Evolutionary conservation across 2,797 vertebrate species (phyloP), one percentile per base, ranked within the genome.

Genomic region (Cryptoprocta ferox): DNA sequence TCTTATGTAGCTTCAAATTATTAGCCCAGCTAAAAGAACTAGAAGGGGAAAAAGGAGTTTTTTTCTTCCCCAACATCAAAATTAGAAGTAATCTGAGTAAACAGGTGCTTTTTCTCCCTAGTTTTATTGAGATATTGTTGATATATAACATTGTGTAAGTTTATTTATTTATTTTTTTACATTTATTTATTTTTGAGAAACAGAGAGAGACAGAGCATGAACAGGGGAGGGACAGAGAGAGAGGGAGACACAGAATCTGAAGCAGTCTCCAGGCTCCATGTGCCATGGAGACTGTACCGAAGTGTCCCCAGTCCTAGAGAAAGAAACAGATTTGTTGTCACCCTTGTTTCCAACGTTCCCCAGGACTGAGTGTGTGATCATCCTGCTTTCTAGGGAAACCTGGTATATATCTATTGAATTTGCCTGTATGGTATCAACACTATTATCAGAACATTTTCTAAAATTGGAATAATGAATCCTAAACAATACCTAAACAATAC

Each of bases 361-460:
- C 15, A 37, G 2, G 18, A n/a, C 11, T n/a, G 14, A 75, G 26
- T 16, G 39, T 45, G 12, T 37, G 39, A 39, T 30, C 30, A 13
- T 45, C 14, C 65, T 39, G 24, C 14, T 5, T 73, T 61, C 30
- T 24, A 9, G 2, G 10, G 2, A 65, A 42, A 86, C 11, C 21
- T 37, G 28, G 35, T 56, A 37, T 0, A 28, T 0, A 19, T 0
- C 1, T 56, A 18, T 24, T 65, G 13, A 45, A 80, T 21, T 39
- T 35, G 1, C 11, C 18, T 24, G 19, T n/a, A 81, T 63, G 53
- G 2, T 32, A 71, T 5, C 30, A 79, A 7, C 2, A 53, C 18
- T 30, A 86, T 4, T 14, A 76, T 88, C 24, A 94, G n/a, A 84
- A 91, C 12, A 73, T 68, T 75, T 83, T 80, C 21, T 12, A 73